phyloP scores from a whole-genome alignment of 2,113 vertebrate genomes.

The Potamarius usumacintae region DNA sequence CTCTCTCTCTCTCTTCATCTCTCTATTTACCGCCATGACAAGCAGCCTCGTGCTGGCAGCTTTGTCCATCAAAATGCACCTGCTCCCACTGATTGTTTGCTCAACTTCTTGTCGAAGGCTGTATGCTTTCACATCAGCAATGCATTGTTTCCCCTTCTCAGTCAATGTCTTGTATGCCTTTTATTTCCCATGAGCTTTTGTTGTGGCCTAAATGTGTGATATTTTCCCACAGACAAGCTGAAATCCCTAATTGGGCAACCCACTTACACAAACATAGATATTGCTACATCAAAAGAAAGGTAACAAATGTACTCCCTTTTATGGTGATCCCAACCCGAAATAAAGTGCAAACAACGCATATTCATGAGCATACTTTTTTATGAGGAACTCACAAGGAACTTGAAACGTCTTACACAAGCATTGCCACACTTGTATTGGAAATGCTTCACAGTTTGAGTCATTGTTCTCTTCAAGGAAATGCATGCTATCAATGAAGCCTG shows the following conservation, averaged over 20 bases:
- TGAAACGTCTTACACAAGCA: constrained; percentile 3
- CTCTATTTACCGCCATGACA: constrained; percentile 54
- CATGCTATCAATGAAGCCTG: constrained; percentile 63
- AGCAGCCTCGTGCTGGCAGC: constrained; percentile 63
- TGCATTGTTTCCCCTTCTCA: constrained; percentile 48
- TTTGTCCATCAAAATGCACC: constrained; percentile 70
- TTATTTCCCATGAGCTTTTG: constrained; percentile 14
- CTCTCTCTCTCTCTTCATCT: constrained; percentile 38
- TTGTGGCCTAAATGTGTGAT: not conserved
- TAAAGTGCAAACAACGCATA: constrained; percentile 2
- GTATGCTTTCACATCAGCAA: constrained; percentile 59
- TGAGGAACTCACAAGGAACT: constrained; percentile 1
- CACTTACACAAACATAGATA: not conserved
- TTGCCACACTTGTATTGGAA: constrained; percentile 4
- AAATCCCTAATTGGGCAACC: constrained; percentile 1
- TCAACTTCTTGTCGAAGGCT: constrained; percentile 64
- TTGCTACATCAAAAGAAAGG: constrained; percentile 34
- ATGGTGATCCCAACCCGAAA: not conserved
- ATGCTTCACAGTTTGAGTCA: constrained; percentile 32
- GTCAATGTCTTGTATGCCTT: constrained; percentile 25
- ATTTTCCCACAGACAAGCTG: not conserved
- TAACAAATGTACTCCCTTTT: not conserved
- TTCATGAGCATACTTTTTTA: constrained; percentile 8
- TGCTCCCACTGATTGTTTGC: constrained; percentile 69
- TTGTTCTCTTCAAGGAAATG: constrained; percentile 45